Evolutionary conservation across 2,113 vertebrate species (phyloP).

Genomic region (Mustelus asterias): DNA sequence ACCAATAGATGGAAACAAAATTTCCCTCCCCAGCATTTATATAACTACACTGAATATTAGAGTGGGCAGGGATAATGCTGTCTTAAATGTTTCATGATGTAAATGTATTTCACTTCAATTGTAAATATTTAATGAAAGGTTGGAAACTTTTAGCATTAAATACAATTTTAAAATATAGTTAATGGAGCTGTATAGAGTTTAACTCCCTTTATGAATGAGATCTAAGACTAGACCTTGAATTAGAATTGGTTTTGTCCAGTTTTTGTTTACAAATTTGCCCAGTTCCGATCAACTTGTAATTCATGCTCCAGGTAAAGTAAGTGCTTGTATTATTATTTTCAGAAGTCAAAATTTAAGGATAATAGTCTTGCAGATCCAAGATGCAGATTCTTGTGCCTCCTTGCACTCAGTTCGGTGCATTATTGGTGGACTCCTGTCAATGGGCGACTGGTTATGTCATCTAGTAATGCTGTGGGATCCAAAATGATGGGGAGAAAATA

Average conservation of each 20-base stretch:
- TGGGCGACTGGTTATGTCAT: background rate
- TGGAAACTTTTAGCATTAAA: background rate
- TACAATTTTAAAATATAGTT: background rate
- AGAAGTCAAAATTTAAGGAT: background rate
- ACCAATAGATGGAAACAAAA: background rate
- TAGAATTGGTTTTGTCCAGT: background rate
- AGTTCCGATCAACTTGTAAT: background rate
- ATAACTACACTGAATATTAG: background rate
- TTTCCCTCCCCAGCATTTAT: background rate
- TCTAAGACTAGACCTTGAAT: background rate
- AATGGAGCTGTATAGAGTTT: background rate
- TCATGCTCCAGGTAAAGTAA: background rate
- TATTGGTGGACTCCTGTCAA: background rate
- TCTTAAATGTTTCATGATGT: background rate
- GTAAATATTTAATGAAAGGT: background rate
- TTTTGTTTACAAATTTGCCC: background rate
- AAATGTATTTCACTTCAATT: background rate
- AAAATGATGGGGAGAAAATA: background rate
- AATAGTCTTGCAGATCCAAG: background rate
- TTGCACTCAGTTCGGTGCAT: background rate
- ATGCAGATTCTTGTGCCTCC: background rate
- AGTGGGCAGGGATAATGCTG: background rate
- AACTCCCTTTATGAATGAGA: background rate
- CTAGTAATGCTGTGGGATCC: background rate
- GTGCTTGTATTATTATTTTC: background rate